phyloP scores from a whole-genome alignment of 2,113 vertebrate genomes.

The Pachyramphus minor region DNA sequence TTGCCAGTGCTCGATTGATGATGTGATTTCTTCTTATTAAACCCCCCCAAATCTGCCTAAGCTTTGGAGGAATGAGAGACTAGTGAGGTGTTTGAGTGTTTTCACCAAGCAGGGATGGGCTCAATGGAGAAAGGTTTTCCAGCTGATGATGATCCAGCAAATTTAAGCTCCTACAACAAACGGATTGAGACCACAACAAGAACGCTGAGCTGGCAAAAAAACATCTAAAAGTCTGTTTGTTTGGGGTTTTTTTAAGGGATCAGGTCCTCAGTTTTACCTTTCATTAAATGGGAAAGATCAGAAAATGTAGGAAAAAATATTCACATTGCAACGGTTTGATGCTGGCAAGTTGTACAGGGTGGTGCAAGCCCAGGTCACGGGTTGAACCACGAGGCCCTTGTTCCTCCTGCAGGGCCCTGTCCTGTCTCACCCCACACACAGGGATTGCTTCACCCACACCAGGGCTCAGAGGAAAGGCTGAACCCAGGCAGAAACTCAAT shows the following conservation, averaged over 20 bases:
- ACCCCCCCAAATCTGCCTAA: neutral
- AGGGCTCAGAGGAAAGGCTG: neutral
- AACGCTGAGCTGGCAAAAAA: neutral
- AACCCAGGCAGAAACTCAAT: neutral
- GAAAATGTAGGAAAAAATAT: neutral
- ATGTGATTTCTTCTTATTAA: neutral
- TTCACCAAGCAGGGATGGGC: neutral
- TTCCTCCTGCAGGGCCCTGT: neutral
- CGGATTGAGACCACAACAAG: no score
- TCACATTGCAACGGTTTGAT: neutral
- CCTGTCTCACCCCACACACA: neutral
- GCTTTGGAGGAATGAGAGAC: neutral
- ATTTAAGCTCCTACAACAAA: neutral
- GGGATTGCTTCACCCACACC: neutral
- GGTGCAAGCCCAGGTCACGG: neutral
- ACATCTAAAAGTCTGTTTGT: rapidly evolving
- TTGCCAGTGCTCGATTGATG: neutral
- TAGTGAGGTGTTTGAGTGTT: neutral
- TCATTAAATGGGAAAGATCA: neutral
- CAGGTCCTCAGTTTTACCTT: neutral
- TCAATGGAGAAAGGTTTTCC: neutral
- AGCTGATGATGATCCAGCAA: neutral
- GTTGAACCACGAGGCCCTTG: neutral
- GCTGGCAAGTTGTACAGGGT: rapidly evolving
- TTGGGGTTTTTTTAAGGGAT: neutral